A percentile compares a stretch with the other conserved stretches of the same genome.
phyloP scores from a whole-genome alignment of 2,113 vertebrate species.

The Rana temporaria region DNA sequence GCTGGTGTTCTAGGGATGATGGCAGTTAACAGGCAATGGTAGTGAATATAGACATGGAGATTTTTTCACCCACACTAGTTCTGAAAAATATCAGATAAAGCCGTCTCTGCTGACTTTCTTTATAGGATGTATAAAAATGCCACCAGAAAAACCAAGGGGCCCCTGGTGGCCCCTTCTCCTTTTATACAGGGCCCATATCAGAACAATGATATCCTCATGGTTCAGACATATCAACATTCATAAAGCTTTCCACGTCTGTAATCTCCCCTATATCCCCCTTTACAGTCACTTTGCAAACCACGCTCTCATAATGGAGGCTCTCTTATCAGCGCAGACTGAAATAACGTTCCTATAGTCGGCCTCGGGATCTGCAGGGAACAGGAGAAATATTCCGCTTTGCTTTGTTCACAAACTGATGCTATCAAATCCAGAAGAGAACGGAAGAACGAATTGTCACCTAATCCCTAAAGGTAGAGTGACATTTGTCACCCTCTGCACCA shows the following conservation, averaged over 20 bases:
- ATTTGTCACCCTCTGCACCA: slow-evolving; percentile 3
- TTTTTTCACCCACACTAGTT: too few relatives aligned
- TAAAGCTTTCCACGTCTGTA: slow-evolving; percentile 18
- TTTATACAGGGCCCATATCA: slow-evolving; percentile 5
- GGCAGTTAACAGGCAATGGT: too few relatives aligned
- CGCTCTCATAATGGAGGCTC: not conserved
- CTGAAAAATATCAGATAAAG: too few relatives aligned
- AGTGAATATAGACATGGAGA: too few relatives aligned
- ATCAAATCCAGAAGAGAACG: slow-evolving; percentile 5
- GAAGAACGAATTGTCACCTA: not conserved
- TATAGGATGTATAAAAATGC: too few relatives aligned
- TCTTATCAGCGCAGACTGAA: slow-evolving; percentile 35
- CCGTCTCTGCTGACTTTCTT: too few relatives aligned
- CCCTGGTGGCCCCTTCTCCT: slow-evolving; percentile 1
- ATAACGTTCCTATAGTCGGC: slow-evolving; percentile 15
- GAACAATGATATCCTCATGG: not conserved
- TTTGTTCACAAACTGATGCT: slow-evolving; percentile 3
- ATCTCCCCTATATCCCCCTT: not conserved
- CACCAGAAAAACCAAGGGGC: not conserved
- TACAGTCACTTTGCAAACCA: slow-evolving; percentile 7
- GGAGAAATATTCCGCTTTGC: not conserved
- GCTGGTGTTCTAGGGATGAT: too few relatives aligned
- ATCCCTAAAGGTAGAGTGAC: not conserved
- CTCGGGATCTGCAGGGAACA: not conserved
- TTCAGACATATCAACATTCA: slow-evolving; percentile 26